These are phyloP conservation scores for Apotomis capreana DNA, from an alignment of 2,888 invertebrate species.

Conservation along the genomic window DNA sequence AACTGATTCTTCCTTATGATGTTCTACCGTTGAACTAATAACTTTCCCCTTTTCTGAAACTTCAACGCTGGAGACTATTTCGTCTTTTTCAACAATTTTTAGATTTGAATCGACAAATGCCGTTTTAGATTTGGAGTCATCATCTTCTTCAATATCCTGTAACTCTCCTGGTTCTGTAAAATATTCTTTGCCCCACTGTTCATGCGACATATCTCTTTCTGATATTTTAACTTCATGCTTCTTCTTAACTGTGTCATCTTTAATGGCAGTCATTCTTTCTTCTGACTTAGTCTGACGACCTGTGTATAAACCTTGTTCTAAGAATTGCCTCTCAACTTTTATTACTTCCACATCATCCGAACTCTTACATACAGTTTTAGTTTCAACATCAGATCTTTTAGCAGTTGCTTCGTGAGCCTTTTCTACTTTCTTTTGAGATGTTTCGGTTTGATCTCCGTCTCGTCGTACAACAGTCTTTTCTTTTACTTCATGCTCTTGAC, in stretches of 20 bases:
- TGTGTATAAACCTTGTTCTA: constrained; percentile 75
- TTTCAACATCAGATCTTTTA: constrained; percentile 76
- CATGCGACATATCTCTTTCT: constrained; percentile 78
- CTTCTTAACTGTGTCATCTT: constrained; percentile 77
- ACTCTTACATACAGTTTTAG: constrained; percentile 73
- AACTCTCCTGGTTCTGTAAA: constrained; percentile 78
- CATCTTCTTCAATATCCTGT: constrained; percentile 76
- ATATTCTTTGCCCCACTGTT: constrained; percentile 82
- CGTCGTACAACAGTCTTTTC: constrained; percentile 76
- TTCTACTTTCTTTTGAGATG: constrained; percentile 79
- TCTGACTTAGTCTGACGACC: constrained; percentile 76
- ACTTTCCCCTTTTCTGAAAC: constrained; percentile 77
- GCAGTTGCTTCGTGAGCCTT: constrained; percentile 80
- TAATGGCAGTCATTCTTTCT: constrained; percentile 79
- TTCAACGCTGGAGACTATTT: constrained; percentile 73
- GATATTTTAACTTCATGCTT: constrained; percentile 80
- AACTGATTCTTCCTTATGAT: constrained; percentile 77
- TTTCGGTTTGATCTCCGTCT: constrained; percentile 78
- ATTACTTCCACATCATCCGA: constrained; percentile 73
- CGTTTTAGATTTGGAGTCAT: constrained; percentile 67
- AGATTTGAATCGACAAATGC: constrained; percentile 74
- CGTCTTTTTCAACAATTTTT: constrained; percentile 77
- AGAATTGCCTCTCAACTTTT: constrained; percentile 74
- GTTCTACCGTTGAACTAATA: constrained; percentile 74
- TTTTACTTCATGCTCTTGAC: constrained; percentile 78